Base-by-base conservation (phyloP, 2,888 invertebrate genomes). In the Plemyria rubiginata region DNA sequence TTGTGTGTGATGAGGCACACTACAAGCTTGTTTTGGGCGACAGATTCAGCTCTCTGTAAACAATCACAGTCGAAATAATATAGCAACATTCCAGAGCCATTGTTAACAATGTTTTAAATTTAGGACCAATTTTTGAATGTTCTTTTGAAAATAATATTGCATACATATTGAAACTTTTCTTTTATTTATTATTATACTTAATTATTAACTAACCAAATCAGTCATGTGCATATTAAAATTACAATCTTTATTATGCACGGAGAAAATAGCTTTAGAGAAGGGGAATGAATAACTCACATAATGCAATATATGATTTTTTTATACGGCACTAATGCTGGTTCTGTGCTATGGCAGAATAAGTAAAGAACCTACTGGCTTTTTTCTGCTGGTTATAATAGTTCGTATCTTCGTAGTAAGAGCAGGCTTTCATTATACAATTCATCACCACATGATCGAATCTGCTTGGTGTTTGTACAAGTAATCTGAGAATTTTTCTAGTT, bases 401-500 rank as follows among this genome's bases (percentile, higher is more conserved):
- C 4, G 4, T 13, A 32, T 48, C 43, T 46, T 22, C 46, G 22
- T 9, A 8, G 8, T 1, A 32, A 32, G 13, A 32, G 49, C 32
- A 36, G 8, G 22, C 28, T 50, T n/a, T 32, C 38, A n/a, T n/a
- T n/a, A n/a, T n/a, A n/a, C n/a, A n/a, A n/a, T n/a, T n/a, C n/a
- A n/a, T 84, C 71, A 95, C 94, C 94, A 95, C 90, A 95, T 92
- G 74, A 94, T 94, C 40, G 94, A 94, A 71, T 94, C 94, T 0
- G 94, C 93, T 77, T 94, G 93, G 63, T 94, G 90, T 76, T 93
- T 93, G 71, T 87, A 85, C 69, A 94, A 73, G 74, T 92, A 89
- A 70, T 93, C 92, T 4, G 93, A 93, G 76, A 93, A 93, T 67
- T 81, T 89, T 68, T 93, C 93, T 60, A 93, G 77, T 82, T 89